Conservation (phyloP, 2,797 vertebrate genomes). For the Ceyx erithaca region DNA sequence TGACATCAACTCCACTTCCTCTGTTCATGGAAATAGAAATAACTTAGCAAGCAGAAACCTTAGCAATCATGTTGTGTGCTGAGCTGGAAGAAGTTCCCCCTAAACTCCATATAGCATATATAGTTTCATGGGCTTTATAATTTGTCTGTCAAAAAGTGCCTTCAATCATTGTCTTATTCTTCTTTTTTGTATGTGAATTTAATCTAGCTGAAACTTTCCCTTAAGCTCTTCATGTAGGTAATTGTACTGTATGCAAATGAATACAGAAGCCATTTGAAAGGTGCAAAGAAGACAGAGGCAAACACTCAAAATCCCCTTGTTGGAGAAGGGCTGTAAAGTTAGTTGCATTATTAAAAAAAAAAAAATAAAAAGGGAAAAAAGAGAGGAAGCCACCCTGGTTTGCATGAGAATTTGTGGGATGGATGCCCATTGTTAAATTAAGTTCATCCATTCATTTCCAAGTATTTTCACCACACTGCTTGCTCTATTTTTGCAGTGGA, state of each 20-base stretch:
- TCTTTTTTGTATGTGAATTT: background rate
- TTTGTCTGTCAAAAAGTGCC: background rate
- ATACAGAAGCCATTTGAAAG: slow-evolving; percentile 68
- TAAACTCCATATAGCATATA: background rate
- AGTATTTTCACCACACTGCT: slow-evolving; percentile 74
- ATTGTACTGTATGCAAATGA: background rate
- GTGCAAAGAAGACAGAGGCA: slow-evolving; percentile 59
- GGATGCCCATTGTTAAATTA: slow-evolving; percentile 78
- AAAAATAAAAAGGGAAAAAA: background rate
- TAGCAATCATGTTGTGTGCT: background rate
- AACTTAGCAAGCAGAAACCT: background rate
- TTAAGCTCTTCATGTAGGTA: background rate
- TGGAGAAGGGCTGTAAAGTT: slow-evolving; percentile 58
- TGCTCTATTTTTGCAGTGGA: slow-evolving; percentile 73
- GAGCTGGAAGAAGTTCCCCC: background rate
- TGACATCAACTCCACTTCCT: background rate
- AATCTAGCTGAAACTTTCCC: background rate
- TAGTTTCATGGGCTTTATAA: background rate
- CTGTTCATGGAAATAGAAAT: background rate
- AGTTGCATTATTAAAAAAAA: slow-evolving; percentile 6
- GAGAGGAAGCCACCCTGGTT: slow-evolving; percentile 68
- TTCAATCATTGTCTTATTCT: background rate
- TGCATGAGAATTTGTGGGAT: slow-evolving; percentile 77
- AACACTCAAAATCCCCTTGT: slow-evolving; percentile 60
- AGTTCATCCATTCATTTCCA: slow-evolving; percentile 78